A percentile compares a stretch with the other conserved stretches of the same genome.
Conservation (phyloP, 2,888 invertebrate genomes). For the Prenolepis imparis region DNA sequence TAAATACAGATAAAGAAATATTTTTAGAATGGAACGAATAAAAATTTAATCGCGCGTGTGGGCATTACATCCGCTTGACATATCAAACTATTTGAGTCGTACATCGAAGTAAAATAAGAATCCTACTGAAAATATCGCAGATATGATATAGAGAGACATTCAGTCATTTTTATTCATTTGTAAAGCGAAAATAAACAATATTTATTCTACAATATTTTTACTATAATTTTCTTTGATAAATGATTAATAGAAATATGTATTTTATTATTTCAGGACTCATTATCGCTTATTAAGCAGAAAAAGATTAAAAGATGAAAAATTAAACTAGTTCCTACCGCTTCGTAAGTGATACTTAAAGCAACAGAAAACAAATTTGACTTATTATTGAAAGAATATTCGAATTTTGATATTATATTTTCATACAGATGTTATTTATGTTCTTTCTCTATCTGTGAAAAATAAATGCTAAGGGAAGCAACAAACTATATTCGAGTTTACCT, state of each 20-base stretch:
- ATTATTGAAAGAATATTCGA: neutral
- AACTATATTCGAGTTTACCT: neutral
- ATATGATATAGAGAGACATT: neutral
- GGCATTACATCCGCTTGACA: constrained; percentile 23
- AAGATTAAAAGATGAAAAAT: neutral
- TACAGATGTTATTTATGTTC: neutral
- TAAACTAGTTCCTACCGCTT: neutral
- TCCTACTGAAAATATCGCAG: constrained; percentile 14
- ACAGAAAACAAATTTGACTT: neutral
- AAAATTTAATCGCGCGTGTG: constrained; percentile 28
- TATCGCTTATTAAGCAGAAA: constrained; percentile 3
- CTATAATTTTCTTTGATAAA: neutral
- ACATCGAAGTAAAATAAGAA: constrained; percentile 18
- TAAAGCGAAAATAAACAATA: neutral
- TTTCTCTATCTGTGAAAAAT: neutral
- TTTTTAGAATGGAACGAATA: constrained; percentile 11
- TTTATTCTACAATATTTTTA: neutral
- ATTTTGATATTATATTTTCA: neutral
- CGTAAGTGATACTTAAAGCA: neutral
- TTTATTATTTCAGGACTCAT: neutral
- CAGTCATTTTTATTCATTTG: neutral
- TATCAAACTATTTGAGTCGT: constrained; percentile 1
- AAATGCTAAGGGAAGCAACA: neutral
- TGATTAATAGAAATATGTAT: neutral
- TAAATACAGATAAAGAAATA: constrained; percentile 27